These are phyloP conservation scores for Yasuhikotakia modesta DNA, from an alignment of 2,797 vertebrate genomes.

Conservation along the genomic window DNA sequence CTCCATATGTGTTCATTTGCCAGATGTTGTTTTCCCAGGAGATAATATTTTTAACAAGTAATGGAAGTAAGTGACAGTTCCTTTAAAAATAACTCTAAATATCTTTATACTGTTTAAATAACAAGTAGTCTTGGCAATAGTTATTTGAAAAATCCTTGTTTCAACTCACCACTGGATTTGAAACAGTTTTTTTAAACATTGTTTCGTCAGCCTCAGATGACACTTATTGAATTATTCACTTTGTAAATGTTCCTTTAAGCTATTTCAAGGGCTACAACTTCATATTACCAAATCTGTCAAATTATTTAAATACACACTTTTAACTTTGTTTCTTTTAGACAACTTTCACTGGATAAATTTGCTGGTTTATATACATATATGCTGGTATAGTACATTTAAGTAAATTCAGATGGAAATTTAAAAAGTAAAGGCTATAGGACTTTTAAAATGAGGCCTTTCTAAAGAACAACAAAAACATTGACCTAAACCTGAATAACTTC, in stretches of 20 bases:
- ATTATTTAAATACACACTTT: neutral
- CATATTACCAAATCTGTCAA: neutral
- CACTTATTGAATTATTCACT: constrained; percentile 25
- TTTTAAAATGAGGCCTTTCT: too few relatives aligned
- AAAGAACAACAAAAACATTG: too few relatives aligned
- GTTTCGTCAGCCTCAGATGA: too few relatives aligned
- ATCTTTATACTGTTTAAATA: neutral
- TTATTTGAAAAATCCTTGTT: neutral
- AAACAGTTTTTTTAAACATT: neutral
- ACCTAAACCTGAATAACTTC: too few relatives aligned
- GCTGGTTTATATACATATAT: too few relatives aligned
- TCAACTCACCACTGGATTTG: neutral
- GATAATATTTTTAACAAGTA: neutral
- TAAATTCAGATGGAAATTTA: too few relatives aligned
- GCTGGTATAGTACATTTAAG: neutral
- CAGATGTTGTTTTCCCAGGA: neutral
- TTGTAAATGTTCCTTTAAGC: neutral
- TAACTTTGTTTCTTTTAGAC: neutral
- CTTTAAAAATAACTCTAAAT: neutral
- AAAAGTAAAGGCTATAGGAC: too few relatives aligned
- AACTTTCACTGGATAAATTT: neutral
- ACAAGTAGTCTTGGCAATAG: neutral
- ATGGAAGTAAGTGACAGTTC: neutral
- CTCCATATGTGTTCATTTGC: neutral
- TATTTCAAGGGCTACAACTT: neutral